phyloP scores from a whole-genome alignment of 2,888 invertebrate genomes.

The Parelbella ahira region DNA sequence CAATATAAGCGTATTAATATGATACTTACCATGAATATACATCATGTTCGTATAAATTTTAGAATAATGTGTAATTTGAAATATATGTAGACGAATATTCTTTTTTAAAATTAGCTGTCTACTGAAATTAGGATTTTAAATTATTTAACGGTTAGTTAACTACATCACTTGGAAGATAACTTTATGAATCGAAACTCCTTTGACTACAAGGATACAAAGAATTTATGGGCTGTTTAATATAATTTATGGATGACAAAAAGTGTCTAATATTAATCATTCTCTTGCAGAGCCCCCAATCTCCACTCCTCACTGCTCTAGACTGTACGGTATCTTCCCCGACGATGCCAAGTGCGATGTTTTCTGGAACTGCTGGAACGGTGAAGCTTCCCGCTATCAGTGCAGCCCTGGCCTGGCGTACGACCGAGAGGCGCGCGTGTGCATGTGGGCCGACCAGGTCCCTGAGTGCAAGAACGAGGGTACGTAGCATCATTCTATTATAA shows the following conservation, averaged over 20 bases:
- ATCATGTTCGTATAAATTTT: conserved; percentile 5
- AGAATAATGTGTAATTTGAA: too few relatives aligned
- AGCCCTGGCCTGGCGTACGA: conserved; percentile 97
- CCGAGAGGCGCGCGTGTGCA: conserved; percentile 94
- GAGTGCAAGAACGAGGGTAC: conserved; percentile 94
- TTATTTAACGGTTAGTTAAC: too few relatives aligned
- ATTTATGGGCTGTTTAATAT: too few relatives aligned
- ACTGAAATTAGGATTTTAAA: too few relatives aligned
- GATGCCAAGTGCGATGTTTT: conserved; percentile 93
- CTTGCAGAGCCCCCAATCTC: conserved; percentile 89
- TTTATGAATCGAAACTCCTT: too few relatives aligned
- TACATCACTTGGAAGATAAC: too few relatives aligned
- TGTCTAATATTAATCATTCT: too few relatives aligned
- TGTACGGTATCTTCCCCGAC: conserved; percentile 96
- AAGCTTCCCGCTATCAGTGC: conserved; percentile 95
- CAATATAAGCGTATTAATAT: conserved; percentile 15
- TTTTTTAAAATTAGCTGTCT: too few relatives aligned
- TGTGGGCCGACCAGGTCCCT: conserved; percentile 98
- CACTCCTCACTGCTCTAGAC: conserved; percentile 90
- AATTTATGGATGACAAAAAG: too few relatives aligned
- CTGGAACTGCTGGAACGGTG: conserved; percentile 99
- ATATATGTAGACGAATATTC: too few relatives aligned
- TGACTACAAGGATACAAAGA: too few relatives aligned
- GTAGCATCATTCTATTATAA: conserved; percentile 34
- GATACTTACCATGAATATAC: conserved; percentile 4